Evolutionary conservation across 1,140 invertebrate species (phyloP), one percentile per base, ranked within the genome.

Genomic region (Physella acuta): DNA sequence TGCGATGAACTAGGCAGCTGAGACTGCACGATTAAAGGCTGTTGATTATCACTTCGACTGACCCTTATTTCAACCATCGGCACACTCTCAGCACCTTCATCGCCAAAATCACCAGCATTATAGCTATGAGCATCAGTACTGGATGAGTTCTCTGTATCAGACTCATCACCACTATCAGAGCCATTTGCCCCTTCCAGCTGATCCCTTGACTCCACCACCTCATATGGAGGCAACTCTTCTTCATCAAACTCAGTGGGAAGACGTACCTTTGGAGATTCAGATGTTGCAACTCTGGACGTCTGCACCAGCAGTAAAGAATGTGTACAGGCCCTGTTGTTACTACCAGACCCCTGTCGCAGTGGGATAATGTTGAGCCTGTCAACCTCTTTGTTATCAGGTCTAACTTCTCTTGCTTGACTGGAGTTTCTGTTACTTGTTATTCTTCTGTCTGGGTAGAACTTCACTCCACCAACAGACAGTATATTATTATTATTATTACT

Each of bases 201-300:
- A 11, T 8, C 39, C 20, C 39, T 44, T 1, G 64, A 3, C 14
- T 55, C 64, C 14, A 66, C 53, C 2, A 44, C 31, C 37, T 66
- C 64, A 66, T 66, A 66, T 1, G 64, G 64, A 36, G 64, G 64
- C 33, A 66, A 31, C n/a, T 66, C 64, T 26, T 66, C 64, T 56
- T 66, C 64, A 56, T 66, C 52, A 56, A 66, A 66, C 26, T 66
- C 64, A 55, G 64, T 66, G 33, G 64, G 64, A 14, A 66, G 26
- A 11, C 64, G 64, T 5, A 66, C 24, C 24, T 55, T 56, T 1
- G 52, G 53, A 24, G 33, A 56, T 16, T 3, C 17, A 66, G 64
- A 37, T 8, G 30, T 20, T 24, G n/a, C 1, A 36, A 17, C 51
- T 39, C 26, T 55, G 20, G 52, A 28, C n/a, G 28, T n/a, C 26